These are phyloP conservation scores for Drosophila rellima DNA, from an alignment of 2,888 invertebrate species.

Conservation along the genomic window DNA sequence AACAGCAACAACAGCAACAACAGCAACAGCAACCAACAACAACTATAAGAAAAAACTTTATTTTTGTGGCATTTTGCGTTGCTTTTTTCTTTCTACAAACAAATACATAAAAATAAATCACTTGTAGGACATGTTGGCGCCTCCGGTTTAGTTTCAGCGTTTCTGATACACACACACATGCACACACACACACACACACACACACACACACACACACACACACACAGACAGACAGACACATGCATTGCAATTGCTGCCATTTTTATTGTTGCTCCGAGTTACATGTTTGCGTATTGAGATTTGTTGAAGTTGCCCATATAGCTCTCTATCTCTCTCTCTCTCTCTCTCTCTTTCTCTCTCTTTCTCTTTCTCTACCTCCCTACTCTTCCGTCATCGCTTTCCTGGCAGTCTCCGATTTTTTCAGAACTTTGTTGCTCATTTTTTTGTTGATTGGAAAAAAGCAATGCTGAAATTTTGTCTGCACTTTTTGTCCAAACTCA, in stretches of 20 bases:
- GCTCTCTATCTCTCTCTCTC: no score
- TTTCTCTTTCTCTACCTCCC: not conserved
- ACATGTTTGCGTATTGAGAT: conserved; percentile 71
- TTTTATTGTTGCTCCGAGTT: conserved; percentile 55
- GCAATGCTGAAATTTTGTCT: conserved; percentile 12
- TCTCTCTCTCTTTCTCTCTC: not conserved
- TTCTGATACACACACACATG: conserved; percentile 45
- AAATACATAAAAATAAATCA: conserved; percentile 84
- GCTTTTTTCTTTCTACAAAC: conserved; percentile 67
- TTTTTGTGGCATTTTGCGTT: conserved; percentile 71
- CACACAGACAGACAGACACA: not conserved
- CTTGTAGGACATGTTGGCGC: conserved; percentile 85
- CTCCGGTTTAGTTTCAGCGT: conserved; percentile 77
- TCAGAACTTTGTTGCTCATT: conserved; percentile 41
- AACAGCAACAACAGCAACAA: conserved; percentile 21
- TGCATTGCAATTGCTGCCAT: conserved; percentile 25
- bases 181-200: conserved; percentile 15
- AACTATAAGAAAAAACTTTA: conserved; percentile 57
- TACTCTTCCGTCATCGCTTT: not conserved
- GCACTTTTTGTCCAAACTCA: conserved; percentile 33
- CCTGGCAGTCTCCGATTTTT: conserved; percentile 2
- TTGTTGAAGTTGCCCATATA: conserved; percentile 70
- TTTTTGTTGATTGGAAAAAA: conserved; percentile 48
- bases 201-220: not conserved
- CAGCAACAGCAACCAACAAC: conserved; percentile 5